Evolutionary conservation across 2,888 invertebrate genomes (phyloP).

Genomic region (Flexamia atlantica): DNA sequence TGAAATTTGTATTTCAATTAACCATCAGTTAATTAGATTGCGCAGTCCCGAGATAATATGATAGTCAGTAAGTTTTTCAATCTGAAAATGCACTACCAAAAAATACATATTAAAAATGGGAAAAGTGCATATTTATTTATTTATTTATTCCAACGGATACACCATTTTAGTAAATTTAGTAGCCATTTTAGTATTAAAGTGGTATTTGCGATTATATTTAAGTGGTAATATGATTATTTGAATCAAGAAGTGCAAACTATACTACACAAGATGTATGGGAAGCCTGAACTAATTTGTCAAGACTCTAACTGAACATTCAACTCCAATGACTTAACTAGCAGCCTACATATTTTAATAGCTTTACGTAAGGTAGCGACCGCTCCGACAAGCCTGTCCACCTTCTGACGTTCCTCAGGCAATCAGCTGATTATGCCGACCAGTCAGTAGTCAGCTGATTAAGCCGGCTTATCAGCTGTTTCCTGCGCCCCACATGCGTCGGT

Average conservation of each 20-base stretch:
- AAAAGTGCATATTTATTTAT: too few relatives aligned
- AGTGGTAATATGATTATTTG: too few relatives aligned
- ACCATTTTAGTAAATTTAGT: too few relatives aligned
- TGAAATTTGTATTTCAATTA: background rate
- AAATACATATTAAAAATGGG: too few relatives aligned
- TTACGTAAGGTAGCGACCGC: background rate
- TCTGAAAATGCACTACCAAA: too few relatives aligned
- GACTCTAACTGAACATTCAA: background rate
- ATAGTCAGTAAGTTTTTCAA: too few relatives aligned
- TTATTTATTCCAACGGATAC: too few relatives aligned
- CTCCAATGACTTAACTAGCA: background rate
- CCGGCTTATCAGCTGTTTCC: constrained; percentile 28
- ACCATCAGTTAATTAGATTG: background rate
- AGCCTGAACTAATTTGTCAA: too few relatives aligned
- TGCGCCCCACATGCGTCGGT: constrained; percentile 8
- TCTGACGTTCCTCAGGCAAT: background rate
- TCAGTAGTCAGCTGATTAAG: constrained; percentile 17
- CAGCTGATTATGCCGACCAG: constrained; percentile 18
- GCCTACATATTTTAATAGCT: background rate
- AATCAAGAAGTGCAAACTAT: too few relatives aligned
- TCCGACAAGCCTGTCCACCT: constrained; percentile 15
- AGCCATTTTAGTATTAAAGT: too few relatives aligned
- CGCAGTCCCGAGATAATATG: background rate
- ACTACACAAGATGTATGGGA: too few relatives aligned
- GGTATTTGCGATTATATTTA: too few relatives aligned